Base-by-base conservation (phyloP, 2,888 invertebrate species). In the Dusona sp. region DNA sequence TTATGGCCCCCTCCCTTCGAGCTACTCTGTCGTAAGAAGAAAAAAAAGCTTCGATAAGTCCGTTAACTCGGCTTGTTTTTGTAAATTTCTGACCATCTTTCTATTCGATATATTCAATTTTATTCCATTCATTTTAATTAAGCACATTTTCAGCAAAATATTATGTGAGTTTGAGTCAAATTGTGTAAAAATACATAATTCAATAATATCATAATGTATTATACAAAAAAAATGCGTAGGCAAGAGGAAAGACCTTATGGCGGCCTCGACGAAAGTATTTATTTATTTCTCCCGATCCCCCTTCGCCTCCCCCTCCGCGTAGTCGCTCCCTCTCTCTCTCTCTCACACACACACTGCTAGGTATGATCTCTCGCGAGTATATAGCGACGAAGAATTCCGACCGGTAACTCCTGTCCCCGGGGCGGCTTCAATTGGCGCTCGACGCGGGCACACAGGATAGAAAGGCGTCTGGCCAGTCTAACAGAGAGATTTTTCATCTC, bases 341-440 rank as follows among this genome's bases (percentile, higher is more conserved):
- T 9, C 54, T 54, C 29, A 13, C 61, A 29, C 29, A 4, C 25
- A 11, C 54, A 11, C 29, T 61, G 61, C 51, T 77, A n/a, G 29
- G 54, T 45, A 51, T 73, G 67, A 70, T 83, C 78, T 25, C 70
- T 16, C 25, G 25, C 61, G 61, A 45, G 67, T 22, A 38, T 54
- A 22, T 80, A 80, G 84, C 73, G 87, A 61, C 84, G 79, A 85
- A 88, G 89, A 88, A 90, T 90, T 89, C 89, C 90, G 89, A 91
- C 90, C 89, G 90, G 90, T 90, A 90, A 89, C 90, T 90, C 88
- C 88, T 90, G 89, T 89, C 89, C 90, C 83, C 89, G 80, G 82
- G 75, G 85, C 87, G 79, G 84, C 87, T 80, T n/a, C 48, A 73
- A 51, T 73, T 85, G 83, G 70, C 74, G 75, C 78, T 84, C 83